Evolutionary conservation across 2,797 vertebrate species (phyloP).

Genomic region (Kryptolebias ocellatus): DNA sequence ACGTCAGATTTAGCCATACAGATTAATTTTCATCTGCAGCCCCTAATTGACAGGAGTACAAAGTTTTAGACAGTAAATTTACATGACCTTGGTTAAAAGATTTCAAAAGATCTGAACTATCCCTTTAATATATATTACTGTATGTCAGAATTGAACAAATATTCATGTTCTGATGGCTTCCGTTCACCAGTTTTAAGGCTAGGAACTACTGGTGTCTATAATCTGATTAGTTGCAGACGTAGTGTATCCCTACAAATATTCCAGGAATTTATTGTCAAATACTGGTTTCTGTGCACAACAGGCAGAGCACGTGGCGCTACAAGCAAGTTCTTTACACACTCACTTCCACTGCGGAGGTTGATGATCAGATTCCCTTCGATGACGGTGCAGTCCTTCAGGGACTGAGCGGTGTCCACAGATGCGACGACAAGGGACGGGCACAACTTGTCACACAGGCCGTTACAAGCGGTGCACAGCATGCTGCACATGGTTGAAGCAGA

Average conservation of each 20-base stretch:
- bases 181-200: conserved; percentile 6
- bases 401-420: conserved; percentile 94
- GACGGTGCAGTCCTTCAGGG: conserved; percentile 94
- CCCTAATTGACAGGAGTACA: too few relatives aligned
- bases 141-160: conserved; percentile 4
- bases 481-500: conserved; percentile 71
- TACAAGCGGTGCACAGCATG: conserved; percentile 94
- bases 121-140: too few relatives aligned
- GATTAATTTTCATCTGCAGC: too few relatives aligned
- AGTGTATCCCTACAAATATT: neutral
- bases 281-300: neutral
- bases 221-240: conserved; percentile 5
- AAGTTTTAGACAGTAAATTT: too few relatives aligned
- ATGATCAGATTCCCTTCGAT: conserved; percentile 94
- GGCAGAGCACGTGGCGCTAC: neutral
- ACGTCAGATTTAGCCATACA: too few relatives aligned
- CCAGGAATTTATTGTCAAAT: neutral
- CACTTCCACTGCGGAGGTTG: conserved; percentile 96
- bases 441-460: conserved; percentile 93
- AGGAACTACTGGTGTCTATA: neutral
- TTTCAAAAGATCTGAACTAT: too few relatives aligned
- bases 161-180: conserved; percentile 3
- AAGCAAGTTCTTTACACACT: conserved; percentile 71
- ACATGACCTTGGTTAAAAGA: too few relatives aligned
- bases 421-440: conserved; percentile 89